These are phyloP conservation scores for Maconellicoccus hirsutus DNA, from an alignment of 1,140 invertebrate genomes.

Conservation along the genomic window DNA sequence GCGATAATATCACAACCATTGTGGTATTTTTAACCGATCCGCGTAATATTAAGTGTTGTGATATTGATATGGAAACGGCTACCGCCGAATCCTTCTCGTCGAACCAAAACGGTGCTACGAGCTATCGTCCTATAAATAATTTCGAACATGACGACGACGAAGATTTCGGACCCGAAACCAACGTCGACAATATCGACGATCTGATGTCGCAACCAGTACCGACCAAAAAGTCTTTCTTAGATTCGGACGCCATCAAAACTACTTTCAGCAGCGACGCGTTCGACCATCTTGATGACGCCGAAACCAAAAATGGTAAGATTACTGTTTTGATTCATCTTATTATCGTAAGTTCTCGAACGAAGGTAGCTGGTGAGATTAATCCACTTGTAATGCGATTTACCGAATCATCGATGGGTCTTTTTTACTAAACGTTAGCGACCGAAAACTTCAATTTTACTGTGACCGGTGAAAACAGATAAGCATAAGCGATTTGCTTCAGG, in stretches of 20 bases:
- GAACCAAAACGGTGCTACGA: conserved; percentile 11
- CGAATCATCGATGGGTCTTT: too few species aligned
- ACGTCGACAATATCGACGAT: conserved; percentile 9
- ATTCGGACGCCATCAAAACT: conserved; percentile 1
- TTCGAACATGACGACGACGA: conserved; percentile 9
- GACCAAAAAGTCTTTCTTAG: conserved; percentile 2
- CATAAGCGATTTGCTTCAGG: too few species aligned
- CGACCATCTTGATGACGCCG: not conserved
- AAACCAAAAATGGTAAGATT: not conserved
- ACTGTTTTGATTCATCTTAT: too few species aligned
- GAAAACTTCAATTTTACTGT: too few species aligned
- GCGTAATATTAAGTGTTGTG: not conserved
- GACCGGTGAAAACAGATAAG: too few species aligned
- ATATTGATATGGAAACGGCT: conserved; percentile 6
- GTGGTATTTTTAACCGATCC: conserved; percentile 10
- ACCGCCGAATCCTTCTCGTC: conserved; percentile 13
- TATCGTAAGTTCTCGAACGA: too few species aligned
- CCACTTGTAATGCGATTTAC: too few species aligned
- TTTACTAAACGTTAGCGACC: too few species aligned
- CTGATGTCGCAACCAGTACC: not conserved
- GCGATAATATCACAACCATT: conserved; percentile 9
- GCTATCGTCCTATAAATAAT: conserved; percentile 12
- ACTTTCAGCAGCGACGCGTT: not conserved
- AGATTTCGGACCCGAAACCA: not conserved
- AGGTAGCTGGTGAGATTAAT: too few species aligned